Conservation (phyloP, 2,113 vertebrate genomes). For the Centropus unirufus region DNA sequence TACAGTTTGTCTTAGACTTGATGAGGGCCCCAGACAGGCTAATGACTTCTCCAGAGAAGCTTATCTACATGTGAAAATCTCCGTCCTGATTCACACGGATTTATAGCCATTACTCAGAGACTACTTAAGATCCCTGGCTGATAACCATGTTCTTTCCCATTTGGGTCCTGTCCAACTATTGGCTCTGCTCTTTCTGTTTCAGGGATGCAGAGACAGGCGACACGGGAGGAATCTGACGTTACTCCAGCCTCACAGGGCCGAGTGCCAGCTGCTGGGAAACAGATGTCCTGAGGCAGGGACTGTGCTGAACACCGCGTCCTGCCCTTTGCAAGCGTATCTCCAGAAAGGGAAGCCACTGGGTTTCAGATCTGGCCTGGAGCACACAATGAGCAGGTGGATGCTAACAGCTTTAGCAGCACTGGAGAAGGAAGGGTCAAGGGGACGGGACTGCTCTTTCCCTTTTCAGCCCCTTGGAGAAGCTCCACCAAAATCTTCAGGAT, state of each 20-base stretch:
- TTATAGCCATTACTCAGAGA: not conserved
- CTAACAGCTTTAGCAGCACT: not conserved
- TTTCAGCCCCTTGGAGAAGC: not conserved
- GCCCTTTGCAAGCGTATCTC: not conserved
- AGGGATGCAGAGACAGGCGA: not conserved
- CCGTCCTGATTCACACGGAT: constrained; percentile 8
- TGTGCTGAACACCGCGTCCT: not conserved
- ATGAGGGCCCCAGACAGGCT: not conserved
- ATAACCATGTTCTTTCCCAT: constrained; percentile 37
- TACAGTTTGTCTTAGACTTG: accelerated
- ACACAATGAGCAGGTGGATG: not conserved
- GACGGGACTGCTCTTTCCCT: not conserved
- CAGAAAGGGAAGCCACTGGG: not conserved
- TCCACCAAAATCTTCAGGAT: not conserved
- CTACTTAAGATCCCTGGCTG: not conserved
- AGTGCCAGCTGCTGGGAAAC: constrained; percentile 13
- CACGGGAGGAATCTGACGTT: not conserved
- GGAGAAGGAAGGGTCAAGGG: not conserved
- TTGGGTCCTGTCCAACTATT: constrained; percentile 38
- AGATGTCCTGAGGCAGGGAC: not conserved
- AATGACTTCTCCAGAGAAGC: constrained; percentile 46
- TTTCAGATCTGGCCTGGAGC: not conserved
- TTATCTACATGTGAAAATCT: constrained; percentile 68
- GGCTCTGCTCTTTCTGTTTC: constrained; percentile 14
- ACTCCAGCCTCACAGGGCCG: constrained; percentile 24